Base-by-base conservation (phyloP, 2,888 invertebrate species). In the Leptura quadrifasciata region DNA sequence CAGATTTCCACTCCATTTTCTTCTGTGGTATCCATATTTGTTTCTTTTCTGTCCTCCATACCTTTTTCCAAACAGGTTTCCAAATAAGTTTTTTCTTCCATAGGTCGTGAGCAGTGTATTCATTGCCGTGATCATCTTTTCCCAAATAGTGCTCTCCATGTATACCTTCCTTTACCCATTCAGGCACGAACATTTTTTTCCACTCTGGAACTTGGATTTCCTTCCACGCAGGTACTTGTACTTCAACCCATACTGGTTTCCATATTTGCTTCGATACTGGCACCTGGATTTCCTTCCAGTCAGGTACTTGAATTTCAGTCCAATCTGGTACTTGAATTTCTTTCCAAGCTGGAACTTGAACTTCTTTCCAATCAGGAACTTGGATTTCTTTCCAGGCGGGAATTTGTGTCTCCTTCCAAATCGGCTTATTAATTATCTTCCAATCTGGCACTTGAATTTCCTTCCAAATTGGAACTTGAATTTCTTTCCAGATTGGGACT, bases 71-170 rank as follows among this genome's bases (percentile, higher is more conserved):
- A 24, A 93, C 90, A 0, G 94, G 93, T 88, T 95, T 94, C 95
- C 95, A 95, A 6, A 94, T 90, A 2, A 95, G 90, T 87, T 94
- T 95, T 89, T 95, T 95, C 89, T 94, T 95, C 95, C 95, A 95
- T 47, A 95, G 88, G 88, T 95, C 95, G 83, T 95, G 95, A 57
- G 95, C 94, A 20, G 94, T 95, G 85, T 95, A 95, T 86, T 95
- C 94, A 93, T 94, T 94, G 17, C 95, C 95, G 72, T 95, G 93
- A 64, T 93, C 92, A 89, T 95, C 95, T 85, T 94, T 95, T n/a
- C 95, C 95, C 81, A 94, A 90, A 85, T 92, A 94, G 87, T 95
- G 95, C 85, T 95, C 94, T 18, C 95, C 95, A 0, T 95, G 95
- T 76, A 95, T 92, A 69, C 94, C 95, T 68, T 94, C 92, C 88